Base-by-base conservation (phyloP, 2,797 vertebrate species). In the Notolabrus celidotus region DNA sequence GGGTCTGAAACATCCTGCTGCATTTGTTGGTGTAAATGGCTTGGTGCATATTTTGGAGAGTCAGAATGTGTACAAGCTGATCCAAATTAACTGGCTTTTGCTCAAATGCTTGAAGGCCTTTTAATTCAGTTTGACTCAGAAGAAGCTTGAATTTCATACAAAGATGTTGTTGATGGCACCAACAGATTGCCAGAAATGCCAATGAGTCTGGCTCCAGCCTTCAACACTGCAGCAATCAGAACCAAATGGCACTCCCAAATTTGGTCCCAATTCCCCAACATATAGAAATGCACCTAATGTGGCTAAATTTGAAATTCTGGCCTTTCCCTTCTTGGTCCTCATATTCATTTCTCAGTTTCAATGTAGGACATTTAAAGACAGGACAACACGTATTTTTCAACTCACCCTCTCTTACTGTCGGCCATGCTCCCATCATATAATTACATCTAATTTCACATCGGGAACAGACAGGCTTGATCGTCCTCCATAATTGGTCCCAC, bases 361-460 rank as follows among this genome's bases (percentile, higher is more conserved):
- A 10, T 25, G 34, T 14, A 46, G 1, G 47, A n/a, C 39, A 2
- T 42, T 57, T 16, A 54, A 53, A 70, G 36, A 47, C 54, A 7
- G 38, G 17, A 31, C 42, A 31, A 22, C 17, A 52, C 67, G 46
- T 69, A 9, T 1, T 10, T 52, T 79, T 45, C 33, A 27, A 50
- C 71, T 59, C 74, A 9, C 47, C 51, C 8, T 53, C 16, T 61
- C 61, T 49, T 3, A 50, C 68, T 51, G 56, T 50, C 76, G 71
- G 73, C 53, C 57, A 34, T 41, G 45, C 46, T 54, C 77, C 71
- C 71, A 78, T 86, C 80, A 71, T 82, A 76, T 84, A 79, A 89
- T 89, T 88, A 86, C 83, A 89, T 82, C 58, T 80, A 87, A 87
- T 83, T 83, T 80, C 82, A 73, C 50, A 80, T 75, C 66, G 19